Evolutionary conservation across 2,797 vertebrate species (phyloP).

Genomic region (Bradypodion ventrale): DNA sequence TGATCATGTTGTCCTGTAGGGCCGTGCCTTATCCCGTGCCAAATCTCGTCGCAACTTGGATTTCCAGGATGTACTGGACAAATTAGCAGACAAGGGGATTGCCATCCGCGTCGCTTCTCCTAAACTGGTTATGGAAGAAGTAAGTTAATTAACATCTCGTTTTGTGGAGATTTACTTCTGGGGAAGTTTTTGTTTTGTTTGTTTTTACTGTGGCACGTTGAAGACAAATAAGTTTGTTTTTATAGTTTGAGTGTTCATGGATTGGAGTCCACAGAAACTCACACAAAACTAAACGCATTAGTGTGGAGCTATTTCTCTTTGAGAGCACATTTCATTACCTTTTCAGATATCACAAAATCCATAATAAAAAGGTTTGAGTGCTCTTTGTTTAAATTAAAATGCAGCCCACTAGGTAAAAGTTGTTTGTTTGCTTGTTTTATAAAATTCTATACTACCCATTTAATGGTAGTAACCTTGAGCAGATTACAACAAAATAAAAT

Average conservation of each 20-base stretch:
- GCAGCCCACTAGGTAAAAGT: not conserved
- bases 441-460: no score
- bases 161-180: not conserved
- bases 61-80: slow-evolving; percentile 98
- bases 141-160: slow-evolving; percentile 62
- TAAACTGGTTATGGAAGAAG: slow-evolving; percentile 99
- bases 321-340: not conserved
- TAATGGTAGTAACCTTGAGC: no score
- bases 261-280: no score
- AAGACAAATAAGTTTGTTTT: no score
- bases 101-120: slow-evolving; percentile 97
- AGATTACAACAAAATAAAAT: no score
- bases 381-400: not conserved
- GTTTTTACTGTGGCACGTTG: no score
- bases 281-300: no score
- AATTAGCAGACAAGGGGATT: slow-evolving; percentile 94
- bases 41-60: slow-evolving; percentile 97
- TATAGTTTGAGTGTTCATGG: no score
- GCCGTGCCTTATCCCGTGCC: slow-evolving; percentile 92
- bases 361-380: not conserved
- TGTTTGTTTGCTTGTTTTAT: no score
- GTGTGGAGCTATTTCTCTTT: not conserved
- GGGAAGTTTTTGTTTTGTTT: not conserved
- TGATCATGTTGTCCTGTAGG: slow-evolving; percentile 74
- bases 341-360: not conserved